A percentile compares a stretch with the other conserved stretches of the same genome.
phyloP scores from a whole-genome alignment of 2,888 invertebrate genomes.

The Philopedon plagiatum region DNA sequence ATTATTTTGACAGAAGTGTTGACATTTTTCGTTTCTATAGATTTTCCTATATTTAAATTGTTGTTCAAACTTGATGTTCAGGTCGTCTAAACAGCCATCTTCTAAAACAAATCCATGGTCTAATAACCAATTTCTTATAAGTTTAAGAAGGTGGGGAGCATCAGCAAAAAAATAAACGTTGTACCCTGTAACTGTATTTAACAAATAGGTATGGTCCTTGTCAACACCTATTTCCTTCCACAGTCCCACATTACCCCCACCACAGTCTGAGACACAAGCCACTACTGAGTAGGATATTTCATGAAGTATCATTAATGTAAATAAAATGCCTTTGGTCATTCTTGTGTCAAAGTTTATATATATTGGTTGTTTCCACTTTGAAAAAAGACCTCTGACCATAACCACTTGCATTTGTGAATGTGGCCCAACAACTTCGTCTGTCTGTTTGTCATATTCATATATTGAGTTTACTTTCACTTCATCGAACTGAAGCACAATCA shows the following conservation, averaged over 20 bases:
- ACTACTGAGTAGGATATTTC: constrained; percentile 56
- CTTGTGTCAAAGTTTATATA: constrained; percentile 58
- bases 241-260: constrained; percentile 56
- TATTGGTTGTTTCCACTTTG: constrained; percentile 55
- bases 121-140: constrained; percentile 50
- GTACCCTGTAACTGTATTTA: constrained; percentile 43
- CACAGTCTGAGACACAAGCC: constrained; percentile 57
- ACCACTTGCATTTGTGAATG: constrained; percentile 54
- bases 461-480: constrained; percentile 45
- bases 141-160: constrained; percentile 51
- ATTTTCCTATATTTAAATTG: too few relatives aligned
- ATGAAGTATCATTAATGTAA: constrained; percentile 50
- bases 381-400: constrained; percentile 50
- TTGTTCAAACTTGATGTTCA: too few relatives aligned
- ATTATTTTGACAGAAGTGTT: too few relatives aligned
- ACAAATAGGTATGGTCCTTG: constrained; percentile 9
- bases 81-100: too few relatives aligned
- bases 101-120: constrained; percentile 53
- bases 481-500: constrained; percentile 40
- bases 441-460: constrained; percentile 33
- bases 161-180: constrained; percentile 51
- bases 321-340: constrained; percentile 56
- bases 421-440: constrained; percentile 41
- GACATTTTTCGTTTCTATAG: too few relatives aligned
- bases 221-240: constrained; percentile 52